A percentile compares a stretch with the other conserved stretches of the same genome.
phyloP scores from a whole-genome alignment of 2,888 invertebrate species.

The Lycophotia porphyrea region DNA sequence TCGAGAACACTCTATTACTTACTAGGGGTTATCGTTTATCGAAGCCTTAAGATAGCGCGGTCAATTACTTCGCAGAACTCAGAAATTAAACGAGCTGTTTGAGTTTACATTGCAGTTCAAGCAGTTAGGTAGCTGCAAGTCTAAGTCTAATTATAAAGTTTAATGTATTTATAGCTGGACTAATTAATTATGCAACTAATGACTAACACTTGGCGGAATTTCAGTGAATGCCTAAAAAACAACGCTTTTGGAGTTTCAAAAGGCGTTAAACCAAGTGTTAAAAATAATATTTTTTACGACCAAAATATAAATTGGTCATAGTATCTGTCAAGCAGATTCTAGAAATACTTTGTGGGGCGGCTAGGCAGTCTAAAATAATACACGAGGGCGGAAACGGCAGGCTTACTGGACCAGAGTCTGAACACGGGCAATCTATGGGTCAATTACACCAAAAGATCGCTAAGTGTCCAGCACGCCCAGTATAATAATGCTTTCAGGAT shows the following conservation, averaged over 20 bases:
- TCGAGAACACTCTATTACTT: constrained; percentile 25
- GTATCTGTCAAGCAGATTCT: no score
- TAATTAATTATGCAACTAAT: background rate
- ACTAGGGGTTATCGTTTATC: constrained; percentile 18
- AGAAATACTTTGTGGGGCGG: background rate
- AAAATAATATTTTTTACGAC: no score
- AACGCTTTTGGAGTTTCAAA: background rate
- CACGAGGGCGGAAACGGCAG: background rate
- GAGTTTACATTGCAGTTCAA: constrained; percentile 15
- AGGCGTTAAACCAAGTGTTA: background rate
- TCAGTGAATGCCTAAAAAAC: background rate
- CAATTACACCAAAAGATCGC: no score
- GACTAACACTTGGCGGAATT: background rate
- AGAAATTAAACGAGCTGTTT: constrained; percentile 30
- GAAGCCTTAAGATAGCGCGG: constrained; percentile 42
- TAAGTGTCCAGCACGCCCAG: no score
- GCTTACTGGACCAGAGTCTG: no score
- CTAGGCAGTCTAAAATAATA: background rate
- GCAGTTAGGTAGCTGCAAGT: constrained; percentile 3
- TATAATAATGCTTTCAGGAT: no score
- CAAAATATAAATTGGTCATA: no score
- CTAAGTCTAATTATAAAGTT: constrained; percentile 2
- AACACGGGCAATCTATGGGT: no score
- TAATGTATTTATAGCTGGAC: background rate
- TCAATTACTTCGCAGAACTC: constrained; percentile 40